Evolutionary conservation across 35 echinoderm and acorn worm genomes (phyloP).

Genomic region (Apostichopus californicus): DNA sequence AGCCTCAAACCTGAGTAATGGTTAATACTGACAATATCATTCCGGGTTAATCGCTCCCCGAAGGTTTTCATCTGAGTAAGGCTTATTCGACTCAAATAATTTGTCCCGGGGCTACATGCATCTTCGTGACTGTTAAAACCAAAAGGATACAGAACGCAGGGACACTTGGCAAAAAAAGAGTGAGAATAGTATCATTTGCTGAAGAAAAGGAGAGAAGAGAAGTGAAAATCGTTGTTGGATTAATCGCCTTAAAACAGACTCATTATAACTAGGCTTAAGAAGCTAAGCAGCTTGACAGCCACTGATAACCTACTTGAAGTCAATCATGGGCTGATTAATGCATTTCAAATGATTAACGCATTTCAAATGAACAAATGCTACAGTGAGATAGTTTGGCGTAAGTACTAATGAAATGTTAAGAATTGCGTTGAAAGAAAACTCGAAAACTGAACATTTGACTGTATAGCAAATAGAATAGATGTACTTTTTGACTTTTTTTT

Average conservation of each 20-base stretch:
- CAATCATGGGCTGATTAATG: too few relatives aligned
- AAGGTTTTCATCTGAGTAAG: not conserved
- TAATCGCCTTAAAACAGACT: not conserved
- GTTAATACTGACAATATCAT: constrained; percentile 14
- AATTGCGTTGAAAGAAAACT: too few relatives aligned
- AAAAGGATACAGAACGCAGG: not conserved
- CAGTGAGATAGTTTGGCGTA: too few relatives aligned
- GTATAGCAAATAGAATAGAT: too few relatives aligned
- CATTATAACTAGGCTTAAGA: too few relatives aligned
- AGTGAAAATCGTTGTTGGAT: not conserved
- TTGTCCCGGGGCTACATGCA: not conserved
- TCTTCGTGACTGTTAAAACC: not conserved
- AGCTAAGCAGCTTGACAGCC: too few relatives aligned
- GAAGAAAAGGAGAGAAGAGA: not conserved
- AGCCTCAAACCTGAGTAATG: not conserved
- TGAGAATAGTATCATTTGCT: not conserved
- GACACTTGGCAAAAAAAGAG: not conserved
- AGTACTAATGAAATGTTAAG: too few relatives aligned
- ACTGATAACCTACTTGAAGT: too few relatives aligned
- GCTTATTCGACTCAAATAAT: not conserved
- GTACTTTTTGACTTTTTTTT: too few relatives aligned
- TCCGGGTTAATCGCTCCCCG: constrained; percentile 8
- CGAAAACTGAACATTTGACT: too few relatives aligned
- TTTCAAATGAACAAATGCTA: too few relatives aligned
- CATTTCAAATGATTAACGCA: too few relatives aligned